Conservation (phyloP, 2,888 invertebrate genomes). For the Trachelus troglodyta region DNA sequence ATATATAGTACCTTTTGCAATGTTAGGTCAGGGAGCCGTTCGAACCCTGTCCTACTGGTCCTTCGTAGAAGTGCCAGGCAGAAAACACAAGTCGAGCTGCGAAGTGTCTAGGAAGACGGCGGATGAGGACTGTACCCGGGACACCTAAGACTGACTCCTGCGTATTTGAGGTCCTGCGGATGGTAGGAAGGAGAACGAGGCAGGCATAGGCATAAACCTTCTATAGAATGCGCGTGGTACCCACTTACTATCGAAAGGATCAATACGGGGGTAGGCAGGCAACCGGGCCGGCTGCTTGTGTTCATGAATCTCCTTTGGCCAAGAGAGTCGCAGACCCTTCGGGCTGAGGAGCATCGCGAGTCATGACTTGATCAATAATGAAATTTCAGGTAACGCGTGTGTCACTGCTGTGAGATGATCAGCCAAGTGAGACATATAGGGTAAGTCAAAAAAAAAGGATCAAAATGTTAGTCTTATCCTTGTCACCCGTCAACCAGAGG, state of each 20-base stretch:
- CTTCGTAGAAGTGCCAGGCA: neutral
- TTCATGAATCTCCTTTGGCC: conserved; percentile 38
- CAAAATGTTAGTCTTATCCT: neutral
- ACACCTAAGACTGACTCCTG: neutral
- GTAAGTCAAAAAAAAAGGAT: neutral
- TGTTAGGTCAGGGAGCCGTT: neutral
- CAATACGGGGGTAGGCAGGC: conserved; percentile 52
- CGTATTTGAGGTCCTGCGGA: neutral
- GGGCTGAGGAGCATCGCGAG: neutral
- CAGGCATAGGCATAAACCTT: conserved; percentile 7
- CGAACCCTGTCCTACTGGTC: neutral
- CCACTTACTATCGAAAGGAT: conserved; percentile 58
- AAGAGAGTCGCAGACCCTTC: neutral
- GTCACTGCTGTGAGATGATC: neutral
- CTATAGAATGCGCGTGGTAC: conserved; percentile 44
- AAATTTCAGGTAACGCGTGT: neutral
- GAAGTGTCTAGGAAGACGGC: neutral
- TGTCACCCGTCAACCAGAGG: neutral
- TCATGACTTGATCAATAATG: neutral
- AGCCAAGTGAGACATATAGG: neutral
- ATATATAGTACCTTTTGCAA: neutral
- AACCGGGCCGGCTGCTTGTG: conserved; percentile 34
- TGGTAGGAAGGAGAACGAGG: neutral
- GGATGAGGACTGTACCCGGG: neutral
- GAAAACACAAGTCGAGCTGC: neutral